These are phyloP conservation scores for Eilema sororculum DNA, from an alignment of 2,888 invertebrate genomes.

Conservation along the genomic window DNA sequence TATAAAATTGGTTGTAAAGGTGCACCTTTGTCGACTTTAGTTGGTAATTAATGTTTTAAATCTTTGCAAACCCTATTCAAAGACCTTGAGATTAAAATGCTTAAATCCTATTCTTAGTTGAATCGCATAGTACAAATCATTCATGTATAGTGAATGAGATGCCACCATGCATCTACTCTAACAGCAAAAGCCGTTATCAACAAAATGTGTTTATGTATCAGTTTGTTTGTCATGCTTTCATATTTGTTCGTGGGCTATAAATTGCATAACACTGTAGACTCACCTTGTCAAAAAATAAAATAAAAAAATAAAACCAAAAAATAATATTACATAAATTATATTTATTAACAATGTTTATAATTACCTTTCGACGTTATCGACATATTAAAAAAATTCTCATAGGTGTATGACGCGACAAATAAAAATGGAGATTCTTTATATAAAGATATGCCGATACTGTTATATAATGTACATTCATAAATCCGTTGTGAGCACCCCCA, in stretches of 20 bases:
- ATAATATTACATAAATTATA: slow-evolving; percentile 81
- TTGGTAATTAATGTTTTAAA: too few species aligned
- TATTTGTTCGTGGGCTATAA: slow-evolving; percentile 70
- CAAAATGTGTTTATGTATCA: slow-evolving; percentile 42
- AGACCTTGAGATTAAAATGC: background rate
- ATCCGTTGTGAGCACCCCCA: slow-evolving; percentile 74
- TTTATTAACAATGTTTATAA: slow-evolving; percentile 84
- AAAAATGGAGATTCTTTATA: slow-evolving; percentile 74
- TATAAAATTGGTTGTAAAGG: too few species aligned
- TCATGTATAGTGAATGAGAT: slow-evolving; percentile 55
- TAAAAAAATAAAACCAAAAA: slow-evolving; percentile 75
- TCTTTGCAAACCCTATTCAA: background rate
- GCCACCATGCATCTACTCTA: slow-evolving; percentile 76
- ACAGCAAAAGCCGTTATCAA: slow-evolving; percentile 72
- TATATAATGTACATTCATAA: slow-evolving; percentile 63
- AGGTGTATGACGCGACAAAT: slow-evolving; percentile 71
- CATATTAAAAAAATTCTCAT: slow-evolving; percentile 66
- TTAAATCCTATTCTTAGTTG: background rate
- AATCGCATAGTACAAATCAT: slow-evolving; percentile 42
- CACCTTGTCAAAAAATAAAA: slow-evolving; percentile 61
- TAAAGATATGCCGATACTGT: slow-evolving; percentile 52
- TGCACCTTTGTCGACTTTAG: too few species aligned
- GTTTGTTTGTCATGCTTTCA: slow-evolving; percentile 46
- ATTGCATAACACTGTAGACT: slow-evolving; percentile 85
- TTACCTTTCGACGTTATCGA: slow-evolving; percentile 73